phyloP scores from a whole-genome alignment of 2,888 invertebrate genomes.

The Catocala fraxini region DNA sequence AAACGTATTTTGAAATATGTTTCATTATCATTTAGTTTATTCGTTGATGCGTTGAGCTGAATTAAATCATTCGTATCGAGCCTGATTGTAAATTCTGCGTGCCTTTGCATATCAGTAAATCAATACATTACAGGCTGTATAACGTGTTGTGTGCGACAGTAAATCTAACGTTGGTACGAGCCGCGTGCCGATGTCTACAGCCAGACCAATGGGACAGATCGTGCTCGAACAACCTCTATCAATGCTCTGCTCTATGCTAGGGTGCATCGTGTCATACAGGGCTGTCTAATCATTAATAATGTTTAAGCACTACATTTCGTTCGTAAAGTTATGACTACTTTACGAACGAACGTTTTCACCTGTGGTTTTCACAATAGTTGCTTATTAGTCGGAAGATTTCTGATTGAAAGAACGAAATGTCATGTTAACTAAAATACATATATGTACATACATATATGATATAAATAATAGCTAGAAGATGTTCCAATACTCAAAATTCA shows the following conservation, averaged over 20 bases:
- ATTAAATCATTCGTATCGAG: neutral
- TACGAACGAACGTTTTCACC: too few species aligned
- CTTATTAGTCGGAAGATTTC: too few species aligned
- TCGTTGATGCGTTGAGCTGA: too few species aligned
- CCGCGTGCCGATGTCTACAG: constrained; percentile 52
- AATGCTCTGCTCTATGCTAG: constrained; percentile 55
- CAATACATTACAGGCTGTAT: constrained; percentile 34
- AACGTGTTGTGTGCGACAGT: constrained; percentile 37
- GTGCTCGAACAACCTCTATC: constrained; percentile 57
- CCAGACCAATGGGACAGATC: constrained; percentile 62
- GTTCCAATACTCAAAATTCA: too few species aligned
- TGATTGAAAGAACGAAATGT: too few species aligned
- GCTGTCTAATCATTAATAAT: constrained; percentile 38
- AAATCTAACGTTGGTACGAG: constrained; percentile 38
- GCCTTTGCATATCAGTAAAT: constrained; percentile 36
- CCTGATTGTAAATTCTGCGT: constrained; percentile 25
- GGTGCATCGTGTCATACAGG: constrained; percentile 62
- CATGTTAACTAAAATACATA: too few species aligned
- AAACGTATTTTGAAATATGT: too few species aligned
- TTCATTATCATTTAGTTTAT: too few species aligned
- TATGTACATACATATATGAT: too few species aligned
- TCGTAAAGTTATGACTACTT: too few species aligned
- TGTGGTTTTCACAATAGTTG: too few species aligned
- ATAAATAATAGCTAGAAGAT: too few species aligned
- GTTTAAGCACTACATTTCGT: neutral